phyloP scores from a whole-genome alignment of 2,888 invertebrate species.

The Xanthorhoe spadicearia region DNA sequence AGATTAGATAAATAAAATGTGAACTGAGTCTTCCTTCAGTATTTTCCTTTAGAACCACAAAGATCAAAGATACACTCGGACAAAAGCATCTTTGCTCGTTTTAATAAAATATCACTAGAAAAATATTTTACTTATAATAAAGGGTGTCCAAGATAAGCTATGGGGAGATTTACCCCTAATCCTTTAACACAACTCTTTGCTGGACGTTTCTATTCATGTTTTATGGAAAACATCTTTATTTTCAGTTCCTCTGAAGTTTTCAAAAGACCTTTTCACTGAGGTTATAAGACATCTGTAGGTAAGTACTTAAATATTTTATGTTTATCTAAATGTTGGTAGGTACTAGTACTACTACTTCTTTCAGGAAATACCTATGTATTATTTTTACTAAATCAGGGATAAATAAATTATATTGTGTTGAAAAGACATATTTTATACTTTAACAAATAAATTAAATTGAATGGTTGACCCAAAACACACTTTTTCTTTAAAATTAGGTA shows the following conservation, averaged over 20 bases:
- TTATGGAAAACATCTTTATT: constrained; percentile 49
- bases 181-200: constrained; percentile 71
- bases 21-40: constrained; percentile 17
- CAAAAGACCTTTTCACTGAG: constrained; percentile 5
- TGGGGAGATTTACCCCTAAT: constrained; percentile 58
- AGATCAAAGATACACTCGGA: constrained; percentile 69
- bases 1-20: constrained; percentile 32
- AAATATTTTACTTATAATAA: constrained; percentile 71
- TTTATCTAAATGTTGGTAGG: no score
- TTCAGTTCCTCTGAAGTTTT: constrained; percentile 25
- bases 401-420: no score
- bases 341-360: no score
- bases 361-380: no score
- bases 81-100: constrained; percentile 53
- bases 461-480: no score
- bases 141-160: constrained; percentile 70
- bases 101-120: constrained; percentile 80
- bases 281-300: background rate
- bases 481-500: no score
- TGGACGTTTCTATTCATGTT: constrained; percentile 68
- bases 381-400: no score
- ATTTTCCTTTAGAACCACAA: constrained; percentile 46
- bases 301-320: background rate
- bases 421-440: no score
- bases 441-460: no score